These are phyloP conservation scores for Allolobophora icterica DNA, from an alignment of 2,888 invertebrate species.

Conservation along the genomic window DNA sequence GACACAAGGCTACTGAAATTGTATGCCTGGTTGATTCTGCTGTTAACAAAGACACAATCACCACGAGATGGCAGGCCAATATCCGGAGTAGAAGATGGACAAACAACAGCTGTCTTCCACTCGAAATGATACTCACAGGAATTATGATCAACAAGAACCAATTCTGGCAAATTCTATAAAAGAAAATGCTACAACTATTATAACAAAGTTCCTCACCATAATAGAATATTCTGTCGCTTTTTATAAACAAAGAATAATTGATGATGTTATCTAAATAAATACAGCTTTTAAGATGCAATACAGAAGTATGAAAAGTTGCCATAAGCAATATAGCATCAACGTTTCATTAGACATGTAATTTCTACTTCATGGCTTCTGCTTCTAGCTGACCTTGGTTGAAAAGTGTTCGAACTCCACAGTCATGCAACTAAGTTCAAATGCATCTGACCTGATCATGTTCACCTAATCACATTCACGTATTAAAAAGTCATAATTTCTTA, in stretches of 20 bases:
- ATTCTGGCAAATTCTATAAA: constrained; percentile 15
- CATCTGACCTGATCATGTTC: no score
- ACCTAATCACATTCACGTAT: no score
- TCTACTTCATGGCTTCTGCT: no score
- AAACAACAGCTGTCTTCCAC: constrained; percentile 14
- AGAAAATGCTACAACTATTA: not conserved
- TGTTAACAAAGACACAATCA: not conserved
- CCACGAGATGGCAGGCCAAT: not conserved
- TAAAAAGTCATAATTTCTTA: no score
- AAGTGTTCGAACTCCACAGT: no score
- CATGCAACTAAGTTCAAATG: not conserved
- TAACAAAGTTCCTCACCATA: not conserved
- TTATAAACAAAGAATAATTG: not conserved
- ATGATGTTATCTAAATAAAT: not conserved
- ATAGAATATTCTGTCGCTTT: not conserved
- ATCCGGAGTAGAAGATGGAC: not conserved
- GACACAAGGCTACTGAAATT: constrained; percentile 19
- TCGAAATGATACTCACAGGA: constrained; percentile 14
- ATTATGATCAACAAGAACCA: not conserved
- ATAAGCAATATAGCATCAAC: no score
- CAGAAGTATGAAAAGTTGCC: not conserved
- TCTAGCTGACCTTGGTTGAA: no score
- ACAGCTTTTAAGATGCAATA: not conserved
- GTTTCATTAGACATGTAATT: no score
- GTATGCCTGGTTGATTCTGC: not conserved